Evolutionary conservation across 2,888 invertebrate genomes (phyloP).

Genomic region (Dasypogon diadema): DNA sequence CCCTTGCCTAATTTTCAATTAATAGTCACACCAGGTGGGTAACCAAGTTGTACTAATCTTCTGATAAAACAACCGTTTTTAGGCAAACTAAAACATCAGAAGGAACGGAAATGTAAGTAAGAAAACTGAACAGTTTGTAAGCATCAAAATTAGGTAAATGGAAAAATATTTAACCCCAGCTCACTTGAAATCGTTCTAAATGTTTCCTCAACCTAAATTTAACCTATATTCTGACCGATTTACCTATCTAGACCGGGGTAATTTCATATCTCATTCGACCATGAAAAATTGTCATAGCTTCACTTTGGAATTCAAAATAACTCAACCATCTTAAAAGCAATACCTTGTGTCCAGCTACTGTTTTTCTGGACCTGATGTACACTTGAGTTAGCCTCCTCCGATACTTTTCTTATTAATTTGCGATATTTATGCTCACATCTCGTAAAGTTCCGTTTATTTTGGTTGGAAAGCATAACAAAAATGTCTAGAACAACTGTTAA

Average conservation of each 20-base stretch:
- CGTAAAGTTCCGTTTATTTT: slow-evolving; percentile 25
- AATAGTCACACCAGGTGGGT: too few species aligned
- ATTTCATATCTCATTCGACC: neutral
- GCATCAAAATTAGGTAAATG: too few species aligned
- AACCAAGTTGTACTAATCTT: too few species aligned
- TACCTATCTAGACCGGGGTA: neutral
- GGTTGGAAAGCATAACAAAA: slow-evolving; percentile 34
- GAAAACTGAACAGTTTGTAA: too few species aligned
- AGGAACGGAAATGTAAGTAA: too few species aligned
- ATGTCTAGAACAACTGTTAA: slow-evolving; percentile 21
- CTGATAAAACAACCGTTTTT: too few species aligned
- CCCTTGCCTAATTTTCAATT: too few species aligned
- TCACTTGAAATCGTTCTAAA: too few species aligned
- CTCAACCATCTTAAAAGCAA: neutral
- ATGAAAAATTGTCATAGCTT: neutral
- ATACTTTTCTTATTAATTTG: slow-evolving; percentile 1
- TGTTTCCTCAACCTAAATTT: neutral
- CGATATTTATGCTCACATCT: slow-evolving; percentile 4
- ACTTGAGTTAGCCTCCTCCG: slow-evolving; percentile 13
- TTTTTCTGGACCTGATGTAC: neutral
- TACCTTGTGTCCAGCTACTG: too few species aligned
- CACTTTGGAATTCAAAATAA: neutral
- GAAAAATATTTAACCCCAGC: too few species aligned
- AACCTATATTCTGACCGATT: neutral
- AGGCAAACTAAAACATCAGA: too few species aligned